Evolutionary conservation across 2,113 vertebrate genomes (phyloP).

Genomic region (Corydoras sp.): DNA sequence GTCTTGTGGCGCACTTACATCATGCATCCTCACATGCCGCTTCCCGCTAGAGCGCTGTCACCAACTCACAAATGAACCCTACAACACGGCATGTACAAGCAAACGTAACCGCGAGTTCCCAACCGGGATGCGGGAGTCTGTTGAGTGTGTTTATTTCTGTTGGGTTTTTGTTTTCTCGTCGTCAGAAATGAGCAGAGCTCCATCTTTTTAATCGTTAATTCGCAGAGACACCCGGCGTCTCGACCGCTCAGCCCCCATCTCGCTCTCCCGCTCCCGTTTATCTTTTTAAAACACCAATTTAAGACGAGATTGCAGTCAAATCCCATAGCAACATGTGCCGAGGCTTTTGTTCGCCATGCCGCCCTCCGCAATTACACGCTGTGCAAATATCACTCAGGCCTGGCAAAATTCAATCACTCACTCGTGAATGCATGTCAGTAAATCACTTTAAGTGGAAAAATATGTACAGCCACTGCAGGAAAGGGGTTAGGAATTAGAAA

Average conservation of each 20-base stretch:
- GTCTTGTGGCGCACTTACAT: slow-evolving; percentile 4
- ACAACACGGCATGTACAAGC: slow-evolving; percentile 13
- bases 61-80: slow-evolving; percentile 12
- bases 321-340: slow-evolving; percentile 69
- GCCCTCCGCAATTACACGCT: slow-evolving; percentile 83
- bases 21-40: slow-evolving; percentile 3
- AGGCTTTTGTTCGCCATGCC: slow-evolving; percentile 73
- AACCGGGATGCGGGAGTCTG: too few relatives aligned
- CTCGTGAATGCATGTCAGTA: slow-evolving; percentile 74
- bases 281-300: slow-evolving; percentile 78
- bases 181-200: slow-evolving; percentile 41
- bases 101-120: slow-evolving; percentile 6
- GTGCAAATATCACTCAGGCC: slow-evolving; percentile 79
- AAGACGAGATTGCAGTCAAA: slow-evolving; percentile 79
- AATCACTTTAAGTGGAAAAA: slow-evolving; percentile 63
- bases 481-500: slow-evolving; percentile 31
- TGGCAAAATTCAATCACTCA: slow-evolving; percentile 85
- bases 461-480: slow-evolving; percentile 40
- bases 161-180: slow-evolving; percentile 26
- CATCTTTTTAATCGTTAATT: slow-evolving; percentile 52
- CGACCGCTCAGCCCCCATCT: not conserved
- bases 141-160: too few relatives aligned
- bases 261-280: slow-evolving; percentile 22
- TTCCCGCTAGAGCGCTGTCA: slow-evolving; percentile 9
- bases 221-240: not conserved